Base-by-base conservation (phyloP, 2,888 invertebrate species). In the Acronicta psi region DNA sequence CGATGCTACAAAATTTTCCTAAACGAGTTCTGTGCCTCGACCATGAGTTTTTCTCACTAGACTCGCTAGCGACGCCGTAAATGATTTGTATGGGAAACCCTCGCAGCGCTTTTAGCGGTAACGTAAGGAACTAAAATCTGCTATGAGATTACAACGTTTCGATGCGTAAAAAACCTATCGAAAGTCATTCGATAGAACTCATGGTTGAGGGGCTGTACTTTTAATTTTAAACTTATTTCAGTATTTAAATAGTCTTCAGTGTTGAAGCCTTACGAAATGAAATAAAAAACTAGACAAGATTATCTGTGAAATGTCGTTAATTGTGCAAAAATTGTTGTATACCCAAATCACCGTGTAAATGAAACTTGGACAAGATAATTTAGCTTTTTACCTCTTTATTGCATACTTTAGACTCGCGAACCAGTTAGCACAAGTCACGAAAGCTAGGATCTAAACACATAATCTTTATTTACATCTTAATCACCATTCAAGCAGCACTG, bases 381-480 rank as follows among this genome's bases (percentile, higher is more conserved):
- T 8, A 25, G 18, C 16, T 54, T 53, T 56, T 50, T 56, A 53
- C 55, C 51, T 54, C 40, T 31, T 52, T 56, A 42, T 49, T 69
- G 37, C 42, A 29, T 46, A 40, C 25, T 46, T 55, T 59, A 36
- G 47, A 34, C 11, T 36, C 38, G 0, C 20, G 61, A 63, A 59
- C 57, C 38, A 59, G 75, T 69, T 60, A 59, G 51, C 54, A 47
- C 49, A 42, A 63, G 63, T 70, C 69, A 63, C 56, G 57, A 74
- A 72, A 76, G 61, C 66, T 67, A 61, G 65, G 54, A 59, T 66
- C 55, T 65, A 62, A 59, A n/a, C 20, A 31, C 29, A 37, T 54
- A 69, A 83, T 84, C 83, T 82, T 82, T 79, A 83, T 83, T 77
- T 69, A 52, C 55, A 84, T 84, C 82, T 82, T 75, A 78, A 83